These are phyloP conservation scores for Lithophane semibrunnea DNA, from an alignment of 2,888 invertebrate species.

Conservation along the genomic window DNA sequence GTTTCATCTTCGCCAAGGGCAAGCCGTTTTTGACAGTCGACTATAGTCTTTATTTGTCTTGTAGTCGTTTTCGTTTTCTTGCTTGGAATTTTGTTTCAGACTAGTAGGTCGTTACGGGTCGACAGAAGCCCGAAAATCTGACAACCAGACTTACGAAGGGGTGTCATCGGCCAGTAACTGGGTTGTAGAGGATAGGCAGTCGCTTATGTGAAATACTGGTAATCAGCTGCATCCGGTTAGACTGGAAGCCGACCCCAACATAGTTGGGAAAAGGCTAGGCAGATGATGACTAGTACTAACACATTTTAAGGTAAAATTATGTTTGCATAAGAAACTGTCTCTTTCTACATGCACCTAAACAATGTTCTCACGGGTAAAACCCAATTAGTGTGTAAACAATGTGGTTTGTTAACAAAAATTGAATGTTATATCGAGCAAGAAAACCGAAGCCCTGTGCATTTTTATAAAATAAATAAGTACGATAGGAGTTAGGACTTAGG, in stretches of 20 bases:
- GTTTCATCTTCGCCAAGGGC: not conserved
- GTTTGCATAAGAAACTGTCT: not conserved
- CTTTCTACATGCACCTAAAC: constrained; percentile 19
- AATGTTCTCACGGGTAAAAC: not conserved
- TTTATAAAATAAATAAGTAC: not conserved
- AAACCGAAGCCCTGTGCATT: not conserved
- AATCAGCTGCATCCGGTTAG: not conserved
- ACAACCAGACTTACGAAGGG: no score
- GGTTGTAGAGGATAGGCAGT: not conserved
- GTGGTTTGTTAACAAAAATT: not conserved
- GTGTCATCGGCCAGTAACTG: not conserved
- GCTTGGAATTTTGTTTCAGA: not conserved
- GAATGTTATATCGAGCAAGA: not conserved
- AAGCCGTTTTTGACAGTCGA: not conserved
- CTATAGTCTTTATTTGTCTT: not conserved
- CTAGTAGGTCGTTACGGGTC: not conserved
- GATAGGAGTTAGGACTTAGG: not conserved
- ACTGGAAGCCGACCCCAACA: not conserved
- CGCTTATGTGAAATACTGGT: not conserved
- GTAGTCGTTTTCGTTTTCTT: not conserved
- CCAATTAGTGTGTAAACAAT: not conserved
- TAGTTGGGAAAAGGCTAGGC: no score
- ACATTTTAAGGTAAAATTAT: not conserved
- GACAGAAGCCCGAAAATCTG: not conserved
- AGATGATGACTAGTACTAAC: not conserved